These are phyloP conservation scores for Listronotus oregonensis DNA, from an alignment of 1,140 invertebrate species.

Conservation along the genomic window DNA sequence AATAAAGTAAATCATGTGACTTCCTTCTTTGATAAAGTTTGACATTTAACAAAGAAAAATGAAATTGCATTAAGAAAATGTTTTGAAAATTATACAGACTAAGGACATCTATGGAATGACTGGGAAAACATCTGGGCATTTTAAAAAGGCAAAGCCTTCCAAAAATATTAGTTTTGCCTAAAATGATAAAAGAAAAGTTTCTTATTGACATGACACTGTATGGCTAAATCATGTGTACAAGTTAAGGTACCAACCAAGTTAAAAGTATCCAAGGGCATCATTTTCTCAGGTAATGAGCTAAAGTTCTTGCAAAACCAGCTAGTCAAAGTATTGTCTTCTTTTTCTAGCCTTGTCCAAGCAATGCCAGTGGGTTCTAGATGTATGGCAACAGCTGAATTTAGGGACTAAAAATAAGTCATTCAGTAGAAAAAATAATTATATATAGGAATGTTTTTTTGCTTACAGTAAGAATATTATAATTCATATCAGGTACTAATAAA, in stretches of 20 bases:
- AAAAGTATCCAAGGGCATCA: constrained; percentile 33
- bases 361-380: constrained; percentile 35
- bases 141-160: no score
- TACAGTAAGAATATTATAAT: constrained; percentile 6
- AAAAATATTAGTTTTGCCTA: no score
- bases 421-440: not conserved
- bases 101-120: no score
- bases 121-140: no score
- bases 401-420: constrained; percentile 9
- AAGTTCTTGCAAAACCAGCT: constrained; percentile 31
- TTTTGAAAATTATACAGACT: no score
- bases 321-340: constrained; percentile 17
- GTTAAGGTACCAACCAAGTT: constrained; percentile 6
- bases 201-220: no score
- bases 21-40: no score
- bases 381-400: constrained; percentile 28
- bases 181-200: no score
- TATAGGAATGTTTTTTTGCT: not conserved
- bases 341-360: constrained; percentile 29
- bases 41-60: no score
- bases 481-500: constrained; percentile 23
- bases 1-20: no score
- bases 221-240: no score
- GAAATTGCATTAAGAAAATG: no score
- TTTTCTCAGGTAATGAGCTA: constrained; percentile 25